Percentiles rank a stretch among this genome's conserved stretches.
Evolutionary conservation across 2,113 vertebrate genomes (phyloP).

Genomic region (Nesoenas mayeri): DNA sequence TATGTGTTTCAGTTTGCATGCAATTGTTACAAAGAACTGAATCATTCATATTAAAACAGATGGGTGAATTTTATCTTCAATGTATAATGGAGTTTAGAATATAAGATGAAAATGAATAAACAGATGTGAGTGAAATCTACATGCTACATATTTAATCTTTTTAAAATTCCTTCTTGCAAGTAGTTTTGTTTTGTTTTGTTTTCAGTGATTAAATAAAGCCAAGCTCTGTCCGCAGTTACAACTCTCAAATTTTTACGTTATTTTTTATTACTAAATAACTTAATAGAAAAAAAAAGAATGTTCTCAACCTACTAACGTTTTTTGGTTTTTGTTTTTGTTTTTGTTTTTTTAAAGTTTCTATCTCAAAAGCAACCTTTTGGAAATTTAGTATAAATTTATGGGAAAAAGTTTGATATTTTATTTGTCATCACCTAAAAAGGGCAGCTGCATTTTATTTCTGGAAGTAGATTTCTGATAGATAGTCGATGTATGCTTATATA

Average conservation of each 20-base stretch:
- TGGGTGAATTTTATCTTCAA: background rate
- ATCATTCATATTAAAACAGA: constrained; percentile 28
- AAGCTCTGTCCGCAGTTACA: background rate
- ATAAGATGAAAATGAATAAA: constrained; percentile 28
- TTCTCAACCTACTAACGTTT: background rate
- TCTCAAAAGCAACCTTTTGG: background rate
- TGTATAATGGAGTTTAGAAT: background rate
- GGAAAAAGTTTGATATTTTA: background rate
- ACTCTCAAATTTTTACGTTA: background rate
- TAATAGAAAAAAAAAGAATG: background rate
- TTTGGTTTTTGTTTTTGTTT: background rate
- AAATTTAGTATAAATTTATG: background rate
- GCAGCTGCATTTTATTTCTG: background rate
- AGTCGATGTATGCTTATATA: background rate
- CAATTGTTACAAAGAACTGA: background rate
- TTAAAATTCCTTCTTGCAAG: background rate
- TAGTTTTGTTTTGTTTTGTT: background rate
- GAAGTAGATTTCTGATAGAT: background rate
- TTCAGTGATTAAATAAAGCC: background rate
- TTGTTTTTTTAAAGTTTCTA: background rate
- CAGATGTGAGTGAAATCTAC: background rate
- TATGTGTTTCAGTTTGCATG: background rate
- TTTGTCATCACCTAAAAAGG: background rate
- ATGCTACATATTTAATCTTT: background rate
- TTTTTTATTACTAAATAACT: background rate